phyloP scores from a whole-genome alignment of 2,113 vertebrate genomes.

The Polyodon spathula region DNA sequence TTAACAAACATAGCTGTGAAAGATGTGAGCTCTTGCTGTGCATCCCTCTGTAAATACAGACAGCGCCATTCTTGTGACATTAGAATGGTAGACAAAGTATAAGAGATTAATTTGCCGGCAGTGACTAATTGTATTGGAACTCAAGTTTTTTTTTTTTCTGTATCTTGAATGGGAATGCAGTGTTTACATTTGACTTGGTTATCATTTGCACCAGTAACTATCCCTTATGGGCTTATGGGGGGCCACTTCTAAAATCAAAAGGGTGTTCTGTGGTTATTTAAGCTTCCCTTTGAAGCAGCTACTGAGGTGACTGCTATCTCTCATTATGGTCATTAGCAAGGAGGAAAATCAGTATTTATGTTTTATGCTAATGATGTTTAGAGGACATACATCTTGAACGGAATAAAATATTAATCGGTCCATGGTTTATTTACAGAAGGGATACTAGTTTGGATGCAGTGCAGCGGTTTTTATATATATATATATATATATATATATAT shows the following conservation, averaged over 20 bases:
- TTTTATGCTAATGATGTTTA: slow-evolving; percentile 27
- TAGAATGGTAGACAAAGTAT: slow-evolving; percentile 21
- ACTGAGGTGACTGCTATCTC: slow-evolving; percentile 23
- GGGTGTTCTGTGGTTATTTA: slow-evolving; percentile 30
- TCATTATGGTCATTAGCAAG: slow-evolving; percentile 26
- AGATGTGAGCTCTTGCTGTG: slow-evolving; percentile 46
- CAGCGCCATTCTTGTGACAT: slow-evolving; percentile 25
- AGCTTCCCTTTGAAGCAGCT: slow-evolving; percentile 27
- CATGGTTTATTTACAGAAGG: slow-evolving; percentile 21
- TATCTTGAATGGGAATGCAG: background rate
- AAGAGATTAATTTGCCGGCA: slow-evolving; percentile 31
- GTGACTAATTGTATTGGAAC: slow-evolving; percentile 21
- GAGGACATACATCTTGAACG: slow-evolving; percentile 21
- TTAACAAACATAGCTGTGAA: slow-evolving; percentile 42
- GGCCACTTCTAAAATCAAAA: slow-evolving; percentile 28
- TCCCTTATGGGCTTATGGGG: slow-evolving; percentile 1
- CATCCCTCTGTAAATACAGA: slow-evolving; percentile 32
- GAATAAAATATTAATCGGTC: slow-evolving; percentile 32
- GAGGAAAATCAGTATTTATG: slow-evolving; percentile 24
- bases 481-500: slow-evolving; percentile 18
- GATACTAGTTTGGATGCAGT: slow-evolving; percentile 12
- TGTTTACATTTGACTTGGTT: background rate
- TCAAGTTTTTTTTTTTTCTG: background rate
- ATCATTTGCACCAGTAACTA: background rate
- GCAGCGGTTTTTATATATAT: background rate